These are phyloP conservation scores for Hofmannophila pseudospretella DNA, from an alignment of 2,888 invertebrate genomes.

Conservation along the genomic window DNA sequence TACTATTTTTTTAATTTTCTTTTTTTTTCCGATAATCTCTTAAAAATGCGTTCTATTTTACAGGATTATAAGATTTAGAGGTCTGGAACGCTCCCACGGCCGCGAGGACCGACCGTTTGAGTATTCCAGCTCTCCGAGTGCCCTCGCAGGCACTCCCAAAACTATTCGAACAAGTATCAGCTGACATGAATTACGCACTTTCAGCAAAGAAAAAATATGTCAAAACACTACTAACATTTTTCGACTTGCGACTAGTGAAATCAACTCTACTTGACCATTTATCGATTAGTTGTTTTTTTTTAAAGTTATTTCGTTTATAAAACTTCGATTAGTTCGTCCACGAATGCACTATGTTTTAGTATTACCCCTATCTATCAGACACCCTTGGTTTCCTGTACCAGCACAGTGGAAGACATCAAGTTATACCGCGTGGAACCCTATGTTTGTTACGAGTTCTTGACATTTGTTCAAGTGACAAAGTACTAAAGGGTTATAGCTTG, in stretches of 20 bases:
- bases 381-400: no score
- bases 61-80: constrained; percentile 50
- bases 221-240: constrained; percentile 78
- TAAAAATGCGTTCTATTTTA: constrained; percentile 69
- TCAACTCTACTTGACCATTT: constrained; percentile 78
- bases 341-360: constrained; percentile 72
- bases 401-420: no score
- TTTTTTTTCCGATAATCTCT: constrained; percentile 48
- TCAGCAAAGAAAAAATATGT: constrained; percentile 80
- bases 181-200: constrained; percentile 79
- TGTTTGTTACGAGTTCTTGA: no score
- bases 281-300: constrained; percentile 67
- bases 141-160: constrained; percentile 23
- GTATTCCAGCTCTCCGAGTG: constrained; percentile 54
- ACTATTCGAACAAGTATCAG: constrained; percentile 65
- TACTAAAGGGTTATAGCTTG: no score
- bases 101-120: constrained; percentile 42
- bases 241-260: constrained; percentile 78
- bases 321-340: constrained; percentile 65
- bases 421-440: no score
- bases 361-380: constrained; percentile 61
- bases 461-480: no score
- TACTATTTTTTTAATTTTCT: constrained; percentile 46
- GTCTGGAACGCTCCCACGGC: constrained; percentile 61
- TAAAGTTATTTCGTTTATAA: constrained; percentile 49